phyloP scores from a whole-genome alignment of 2,113 vertebrate genomes.

The Orientallactaga bullata region DNA sequence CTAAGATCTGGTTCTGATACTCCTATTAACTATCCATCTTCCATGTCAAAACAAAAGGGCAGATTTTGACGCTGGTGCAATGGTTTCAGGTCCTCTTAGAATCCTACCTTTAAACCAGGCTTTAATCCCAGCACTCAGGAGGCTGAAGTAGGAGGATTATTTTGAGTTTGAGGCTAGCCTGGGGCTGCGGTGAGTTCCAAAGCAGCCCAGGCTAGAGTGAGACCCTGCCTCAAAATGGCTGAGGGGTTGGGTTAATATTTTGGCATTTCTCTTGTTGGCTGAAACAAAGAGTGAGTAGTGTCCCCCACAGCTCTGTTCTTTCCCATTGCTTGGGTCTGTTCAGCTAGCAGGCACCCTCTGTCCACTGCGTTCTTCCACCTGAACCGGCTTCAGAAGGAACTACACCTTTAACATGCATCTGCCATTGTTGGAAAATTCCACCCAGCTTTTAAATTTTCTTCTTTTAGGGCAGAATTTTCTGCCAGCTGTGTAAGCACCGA shows the following conservation, averaged over 20 bases:
- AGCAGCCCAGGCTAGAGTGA: too few relatives aligned
- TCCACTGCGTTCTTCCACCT: background rate
- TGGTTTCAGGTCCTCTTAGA: rapidly evolving
- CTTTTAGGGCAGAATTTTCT: conserved; percentile 83
- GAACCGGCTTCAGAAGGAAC: conserved; percentile 83
- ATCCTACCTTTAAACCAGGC: too few relatives aligned
- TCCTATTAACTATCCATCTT: background rate
- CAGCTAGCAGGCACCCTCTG: background rate
- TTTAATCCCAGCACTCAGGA: too few relatives aligned
- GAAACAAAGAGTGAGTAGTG: background rate
- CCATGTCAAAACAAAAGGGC: background rate
- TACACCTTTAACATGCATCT: conserved; percentile 81
- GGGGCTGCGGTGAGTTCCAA: too few relatives aligned
- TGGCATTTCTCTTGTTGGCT: conserved; percentile 39
- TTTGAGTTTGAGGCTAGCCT: too few relatives aligned
- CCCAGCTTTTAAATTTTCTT: background rate
- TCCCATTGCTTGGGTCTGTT: background rate
- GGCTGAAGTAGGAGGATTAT: too few relatives aligned
- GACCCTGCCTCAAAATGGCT: too few relatives aligned
- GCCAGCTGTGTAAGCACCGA: conserved; percentile 88
- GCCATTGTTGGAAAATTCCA: conserved; percentile 77
- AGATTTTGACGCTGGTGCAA: background rate
- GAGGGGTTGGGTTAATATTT: background rate
- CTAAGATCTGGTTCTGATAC: background rate
- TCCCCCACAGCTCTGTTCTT: background rate